These are phyloP conservation scores for Lepidostoma basale DNA, from an alignment of 1,140 invertebrate species.

Conservation along the genomic window DNA sequence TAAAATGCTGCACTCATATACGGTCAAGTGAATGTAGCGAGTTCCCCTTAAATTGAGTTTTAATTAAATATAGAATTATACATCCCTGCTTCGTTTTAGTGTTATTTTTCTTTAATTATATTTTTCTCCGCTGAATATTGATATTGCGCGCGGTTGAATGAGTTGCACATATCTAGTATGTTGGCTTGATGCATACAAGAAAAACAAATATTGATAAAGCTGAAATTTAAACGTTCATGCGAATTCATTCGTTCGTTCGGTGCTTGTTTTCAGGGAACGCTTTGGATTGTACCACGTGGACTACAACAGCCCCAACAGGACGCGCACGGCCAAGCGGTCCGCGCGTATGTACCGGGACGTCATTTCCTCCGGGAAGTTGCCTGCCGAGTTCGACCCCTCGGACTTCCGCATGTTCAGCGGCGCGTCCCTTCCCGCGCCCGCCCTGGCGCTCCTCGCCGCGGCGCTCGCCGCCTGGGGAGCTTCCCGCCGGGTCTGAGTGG, in stretches of 20 bases:
- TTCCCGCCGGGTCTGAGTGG: not conserved
- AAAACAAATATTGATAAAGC: too few relatives aligned
- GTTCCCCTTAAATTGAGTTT: too few relatives aligned
- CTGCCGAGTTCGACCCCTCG: conserved; percentile 54
- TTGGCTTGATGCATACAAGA: too few relatives aligned
- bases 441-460: not conserved
- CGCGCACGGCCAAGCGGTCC: conserved; percentile 75
- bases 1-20: too few relatives aligned
- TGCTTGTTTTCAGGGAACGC: conserved; percentile 62
- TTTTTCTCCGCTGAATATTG: too few relatives aligned
- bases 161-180: too few relatives aligned
- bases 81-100: too few relatives aligned
- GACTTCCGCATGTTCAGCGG: conserved; percentile 57
- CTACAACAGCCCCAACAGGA: conserved; percentile 61
- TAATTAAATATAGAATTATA: too few relatives aligned
- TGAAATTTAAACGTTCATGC: not conserved
- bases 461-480: not conserved
- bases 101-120: too few relatives aligned
- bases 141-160: too few relatives aligned
- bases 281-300: conserved; percentile 72
- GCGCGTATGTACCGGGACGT: conserved; percentile 64
- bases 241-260: not conserved
- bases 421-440: not conserved
- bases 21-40: too few relatives aligned
- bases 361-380: conserved; percentile 52